Evolutionary conservation across 2,888 invertebrate genomes (phyloP).

Genomic region (Apotomis capreana): DNA sequence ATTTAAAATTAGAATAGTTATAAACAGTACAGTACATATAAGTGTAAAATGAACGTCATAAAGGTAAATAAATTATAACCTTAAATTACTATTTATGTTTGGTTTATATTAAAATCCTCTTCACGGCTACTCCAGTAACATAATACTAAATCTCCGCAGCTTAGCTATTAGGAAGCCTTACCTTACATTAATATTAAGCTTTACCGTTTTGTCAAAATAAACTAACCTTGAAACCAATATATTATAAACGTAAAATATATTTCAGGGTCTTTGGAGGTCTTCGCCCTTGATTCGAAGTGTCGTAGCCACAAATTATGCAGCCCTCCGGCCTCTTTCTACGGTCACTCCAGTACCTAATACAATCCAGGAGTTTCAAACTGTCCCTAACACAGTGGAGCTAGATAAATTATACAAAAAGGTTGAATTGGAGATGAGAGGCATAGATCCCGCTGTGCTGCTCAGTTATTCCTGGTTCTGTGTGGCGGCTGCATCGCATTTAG

Average conservation of each 20-base stretch:
- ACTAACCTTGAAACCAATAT: not conserved
- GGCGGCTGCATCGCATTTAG: slow-evolving; percentile 91
- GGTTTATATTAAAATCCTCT: slow-evolving; percentile 4
- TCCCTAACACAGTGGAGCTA: slow-evolving; percentile 67
- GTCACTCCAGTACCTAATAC: slow-evolving; percentile 55
- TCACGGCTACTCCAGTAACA: not conserved
- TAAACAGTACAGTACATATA: not conserved
- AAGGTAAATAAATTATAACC: slow-evolving; percentile 36
- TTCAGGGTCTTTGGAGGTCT: slow-evolving; percentile 66
- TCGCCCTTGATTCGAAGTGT: slow-evolving; percentile 55
- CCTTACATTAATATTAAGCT: too few relatives aligned
- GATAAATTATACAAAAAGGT: slow-evolving; percentile 93
- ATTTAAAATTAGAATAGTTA: not conserved
- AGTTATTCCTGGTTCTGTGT: slow-evolving; percentile 94
- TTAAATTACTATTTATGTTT: slow-evolving; percentile 33
- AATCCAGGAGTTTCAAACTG: slow-evolving; percentile 48
- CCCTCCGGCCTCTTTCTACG: slow-evolving; percentile 56
- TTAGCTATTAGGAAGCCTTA: too few relatives aligned
- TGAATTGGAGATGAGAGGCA: slow-evolving; percentile 93
- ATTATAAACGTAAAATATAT: slow-evolving; percentile 8
- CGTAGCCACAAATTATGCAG: slow-evolving; percentile 50
- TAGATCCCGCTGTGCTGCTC: slow-evolving; percentile 93
- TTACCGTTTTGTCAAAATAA: not conserved
- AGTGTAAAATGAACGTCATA: slow-evolving; percentile 38
- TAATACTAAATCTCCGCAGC: not conserved